Evolutionary conservation across 2,888 invertebrate species (phyloP), one percentile per base, ranked within the genome.

Genomic region (Gisinianus flammeolus): DNA sequence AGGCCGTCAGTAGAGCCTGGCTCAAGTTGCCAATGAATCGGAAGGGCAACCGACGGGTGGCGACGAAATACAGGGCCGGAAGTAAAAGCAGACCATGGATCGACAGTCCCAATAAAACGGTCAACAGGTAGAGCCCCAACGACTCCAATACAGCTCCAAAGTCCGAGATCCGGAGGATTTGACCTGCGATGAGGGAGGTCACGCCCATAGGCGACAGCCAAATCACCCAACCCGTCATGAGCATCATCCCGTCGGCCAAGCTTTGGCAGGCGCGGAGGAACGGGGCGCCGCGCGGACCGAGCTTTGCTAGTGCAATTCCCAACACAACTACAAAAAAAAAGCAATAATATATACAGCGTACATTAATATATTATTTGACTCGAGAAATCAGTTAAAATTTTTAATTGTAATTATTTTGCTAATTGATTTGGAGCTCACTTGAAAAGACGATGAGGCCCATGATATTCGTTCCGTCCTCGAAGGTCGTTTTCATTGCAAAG

Each of bases 1-100:
- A 97, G 54, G 97, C 97, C 0, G 97, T 97, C 2, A 95, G 94
- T 88, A 97, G 89, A 19, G 97, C 97, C 85, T 96, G 95, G 80
- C 94, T 92, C 90, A 96, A 92, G 86, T 93, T 93, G 5, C 91
- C 92, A 76, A 95, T 91, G 85, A 92, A 93, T 76, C 90, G 89
- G 87, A 94, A 93, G 0, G 98, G 98, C 81, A 96, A 90, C 82
- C 91, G 93, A 85, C 94, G 91, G 0, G 94, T 93, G 62, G 92
- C 91, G 82, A 95, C 85, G 85, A 95, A 93, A 88, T 93, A 98
- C 70, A 98, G 89, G 1, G 93, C 86, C 2, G 97, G 96, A 76
- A 98, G 90, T 0, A 97, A 92, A 22, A 97, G 91, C 85, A 97
- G 93, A 8, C 97, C 97, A 86, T 98, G 98, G 71, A 97, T 90